These are phyloP conservation scores for Drosophila neonasuta DNA, from an alignment of 2,888 invertebrate genomes.

Conservation along the genomic window DNA sequence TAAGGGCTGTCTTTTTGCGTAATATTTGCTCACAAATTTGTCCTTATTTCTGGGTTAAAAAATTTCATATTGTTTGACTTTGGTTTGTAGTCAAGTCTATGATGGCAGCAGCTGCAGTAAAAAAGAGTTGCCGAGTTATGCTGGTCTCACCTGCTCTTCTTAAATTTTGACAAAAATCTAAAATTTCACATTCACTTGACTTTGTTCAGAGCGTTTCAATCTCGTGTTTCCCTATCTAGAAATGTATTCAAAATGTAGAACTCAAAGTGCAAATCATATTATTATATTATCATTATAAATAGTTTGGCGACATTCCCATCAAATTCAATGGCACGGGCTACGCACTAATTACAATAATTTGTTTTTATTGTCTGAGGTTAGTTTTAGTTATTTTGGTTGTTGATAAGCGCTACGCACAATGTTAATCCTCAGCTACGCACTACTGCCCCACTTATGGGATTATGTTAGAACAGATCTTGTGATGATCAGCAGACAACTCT, in stretches of 20 bases:
- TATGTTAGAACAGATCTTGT: background rate
- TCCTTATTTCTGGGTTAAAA: conserved; percentile 45
- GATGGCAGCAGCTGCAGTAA: conserved; percentile 40
- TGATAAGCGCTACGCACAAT: conserved; percentile 55
- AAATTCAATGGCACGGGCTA: conserved; percentile 29
- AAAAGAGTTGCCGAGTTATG: conserved; percentile 30
- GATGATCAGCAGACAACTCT: background rate
- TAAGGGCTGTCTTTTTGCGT: conserved; percentile 29
- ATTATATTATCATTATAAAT: conserved; percentile 5
- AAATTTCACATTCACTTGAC: conserved; percentile 1
- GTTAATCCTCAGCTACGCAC: conserved; percentile 46
- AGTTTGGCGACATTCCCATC: conserved; percentile 1
- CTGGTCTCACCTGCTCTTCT: conserved; percentile 11
- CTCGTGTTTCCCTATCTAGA: background rate
- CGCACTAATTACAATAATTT: conserved; percentile 46
- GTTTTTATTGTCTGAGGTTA: conserved; percentile 59
- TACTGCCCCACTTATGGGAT: conserved; percentile 52
- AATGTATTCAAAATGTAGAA: background rate
- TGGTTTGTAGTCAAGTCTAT: conserved; percentile 23
- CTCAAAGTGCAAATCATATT: conserved; percentile 10
- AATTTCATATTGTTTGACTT: conserved; percentile 33
- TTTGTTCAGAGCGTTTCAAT: background rate
- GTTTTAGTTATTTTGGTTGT: conserved; percentile 31
- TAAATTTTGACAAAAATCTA: background rate
- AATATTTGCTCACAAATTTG: conserved; percentile 62